A percentile compares a stretch with the other conserved stretches of the same genome.
These are phyloP conservation scores for Panagrolaimus sp. DNA, from an alignment of 1,140 invertebrate species.

Conservation along the genomic window DNA sequence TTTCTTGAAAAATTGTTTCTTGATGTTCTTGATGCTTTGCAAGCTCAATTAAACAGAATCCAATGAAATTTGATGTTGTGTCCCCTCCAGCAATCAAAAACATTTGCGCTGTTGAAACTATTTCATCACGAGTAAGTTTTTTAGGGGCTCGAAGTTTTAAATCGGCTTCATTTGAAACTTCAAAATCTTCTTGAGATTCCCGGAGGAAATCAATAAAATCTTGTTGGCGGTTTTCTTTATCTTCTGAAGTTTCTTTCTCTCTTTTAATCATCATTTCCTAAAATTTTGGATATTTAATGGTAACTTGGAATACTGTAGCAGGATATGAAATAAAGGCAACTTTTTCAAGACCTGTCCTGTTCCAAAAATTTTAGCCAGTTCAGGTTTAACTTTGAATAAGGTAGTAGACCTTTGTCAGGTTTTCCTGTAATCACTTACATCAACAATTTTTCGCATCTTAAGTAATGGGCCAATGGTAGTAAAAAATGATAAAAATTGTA, in stretches of 20 bases:
- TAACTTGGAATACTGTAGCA: no score
- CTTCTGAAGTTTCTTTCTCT: background rate
- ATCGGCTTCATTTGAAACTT: background rate
- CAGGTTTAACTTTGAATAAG: no score
- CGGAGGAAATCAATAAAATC: background rate
- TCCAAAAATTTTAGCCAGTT: no score
- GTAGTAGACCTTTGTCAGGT: no score
- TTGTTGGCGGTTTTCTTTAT: background rate
- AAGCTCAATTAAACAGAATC: background rate
- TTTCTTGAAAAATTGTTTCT: conserved; percentile 14
- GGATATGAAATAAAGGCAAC: no score
- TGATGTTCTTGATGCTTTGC: background rate
- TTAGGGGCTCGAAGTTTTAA: background rate
- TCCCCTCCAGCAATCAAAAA: conserved; percentile 10
- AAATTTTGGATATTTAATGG: no score
- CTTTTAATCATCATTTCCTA: no score
- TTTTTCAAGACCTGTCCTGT: no score
- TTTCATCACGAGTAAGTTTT: conserved; percentile 1
- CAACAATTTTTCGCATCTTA: no score
- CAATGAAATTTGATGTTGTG: conserved; percentile 5
- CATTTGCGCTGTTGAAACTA: background rate
- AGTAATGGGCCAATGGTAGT: no score
- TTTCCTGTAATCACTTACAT: no score
- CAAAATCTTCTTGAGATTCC: background rate
- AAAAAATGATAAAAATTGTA: background rate